Base-by-base conservation (phyloP, 2,888 invertebrate genomes). In the Salticus scenicus region DNA sequence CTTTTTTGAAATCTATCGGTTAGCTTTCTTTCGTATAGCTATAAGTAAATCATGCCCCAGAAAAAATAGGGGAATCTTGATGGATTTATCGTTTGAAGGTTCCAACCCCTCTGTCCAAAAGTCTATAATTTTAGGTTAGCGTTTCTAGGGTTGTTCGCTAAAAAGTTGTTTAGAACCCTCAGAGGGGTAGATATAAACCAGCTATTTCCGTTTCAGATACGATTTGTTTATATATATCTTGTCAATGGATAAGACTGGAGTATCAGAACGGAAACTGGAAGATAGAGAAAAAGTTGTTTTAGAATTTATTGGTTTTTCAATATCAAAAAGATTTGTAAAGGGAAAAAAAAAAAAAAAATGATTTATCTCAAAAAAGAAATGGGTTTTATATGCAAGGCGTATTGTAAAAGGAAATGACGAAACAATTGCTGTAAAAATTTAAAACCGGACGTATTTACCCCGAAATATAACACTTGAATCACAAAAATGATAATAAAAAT, bases 131-230 rank as follows among this genome's bases (percentile, higher is more conserved):
- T 57, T 57, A 24, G 57, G 20, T 57, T 57, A 5, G 20, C n/a
- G 12, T 33, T 31, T 31, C 14, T 47, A 24, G 81, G 81, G 81
- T 75, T 74, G 81, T 75, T 74, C 47, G 20, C 47, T 37, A 7
- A 4, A 10, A 8, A 42, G 17, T 20, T 12, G 5, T 37, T 41
- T n/a, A 20, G 17, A 69, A 30, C 20, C 33, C 66, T 8, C 27
- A 17, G 28, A 47, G 37, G 20, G 57, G 64, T 20, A 82, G 82
- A 76, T 64, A 51, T 42, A 82, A 82, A 71, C 64, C 47, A 82
- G 75, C 63, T 24, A 71, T 71, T 82, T 82, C 82, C 82, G 51
- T n/a, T 76, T 31, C 24, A 76, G 82, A 82, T 82, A 82, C 41
- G 33, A 5, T 17, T 24, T 17, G 20, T 37, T 37, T 7, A 24